Evolutionary conservation across 37 sponge, comb jelly and placozoan species (phyloP).

Genomic region (Lycopodina hypogea): DNA sequence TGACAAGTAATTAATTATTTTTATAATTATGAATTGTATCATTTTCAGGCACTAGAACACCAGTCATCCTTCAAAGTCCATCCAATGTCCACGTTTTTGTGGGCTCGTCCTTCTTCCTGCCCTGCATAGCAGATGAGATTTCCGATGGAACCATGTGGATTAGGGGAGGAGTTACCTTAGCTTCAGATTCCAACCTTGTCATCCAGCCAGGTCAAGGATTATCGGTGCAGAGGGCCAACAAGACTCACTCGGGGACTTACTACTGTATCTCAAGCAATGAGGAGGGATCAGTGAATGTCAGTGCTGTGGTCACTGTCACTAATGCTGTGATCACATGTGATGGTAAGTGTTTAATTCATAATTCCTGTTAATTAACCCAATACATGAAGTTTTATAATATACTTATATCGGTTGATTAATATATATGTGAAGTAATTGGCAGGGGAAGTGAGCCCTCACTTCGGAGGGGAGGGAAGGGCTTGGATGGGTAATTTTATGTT

Average conservation of each 20-base stretch:
- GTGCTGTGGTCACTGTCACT: slow-evolving; percentile 41
- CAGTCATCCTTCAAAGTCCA: slow-evolving; percentile 16
- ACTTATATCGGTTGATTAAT: neutral
- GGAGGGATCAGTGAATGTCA: slow-evolving; percentile 22
- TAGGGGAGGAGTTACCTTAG: neutral
- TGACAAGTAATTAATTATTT: too few species aligned
- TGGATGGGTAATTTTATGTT: too few species aligned
- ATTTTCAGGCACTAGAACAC: slow-evolving; percentile 26
- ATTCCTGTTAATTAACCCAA: neutral
- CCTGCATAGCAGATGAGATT: slow-evolving; percentile 17
- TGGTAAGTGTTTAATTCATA: slow-evolving; percentile 50
- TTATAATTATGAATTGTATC: too few species aligned
- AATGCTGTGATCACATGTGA: slow-evolving; percentile 43
- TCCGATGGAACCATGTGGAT: slow-evolving; percentile 4
- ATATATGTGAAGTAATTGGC: too few species aligned
- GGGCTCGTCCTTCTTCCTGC: slow-evolving; percentile 25
- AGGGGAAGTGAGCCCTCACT: too few species aligned
- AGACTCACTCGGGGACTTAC: slow-evolving; percentile 58
- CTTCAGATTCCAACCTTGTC: neutral
- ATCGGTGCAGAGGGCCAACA: slow-evolving; percentile 15
- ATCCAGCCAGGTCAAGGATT: slow-evolving; percentile 10
- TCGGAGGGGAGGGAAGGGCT: too few species aligned
- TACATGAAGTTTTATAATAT: too few species aligned
- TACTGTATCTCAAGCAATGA: slow-evolving; percentile 49
- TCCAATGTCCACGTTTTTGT: slow-evolving; percentile 8